A percentile compares a stretch with the other conserved stretches of the same genome.
These are phyloP conservation scores for Eunapius fragilis DNA, from an alignment of 37 sponge, comb jelly and placozoan genomes.

Conservation along the genomic window DNA sequence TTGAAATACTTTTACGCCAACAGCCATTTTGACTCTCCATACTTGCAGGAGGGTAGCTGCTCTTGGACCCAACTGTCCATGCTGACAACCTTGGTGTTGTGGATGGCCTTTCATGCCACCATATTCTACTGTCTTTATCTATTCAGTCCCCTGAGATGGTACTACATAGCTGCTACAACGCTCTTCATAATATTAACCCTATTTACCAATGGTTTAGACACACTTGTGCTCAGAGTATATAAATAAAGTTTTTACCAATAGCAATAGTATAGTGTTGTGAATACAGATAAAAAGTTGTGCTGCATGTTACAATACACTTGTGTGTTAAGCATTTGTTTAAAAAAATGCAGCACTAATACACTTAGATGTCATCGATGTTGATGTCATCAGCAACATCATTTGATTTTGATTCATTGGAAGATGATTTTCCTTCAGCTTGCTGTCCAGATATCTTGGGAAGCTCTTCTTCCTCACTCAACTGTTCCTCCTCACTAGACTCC, in stretches of 20 bases:
- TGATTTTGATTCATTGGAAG: neutral
- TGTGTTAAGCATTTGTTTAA: neutral
- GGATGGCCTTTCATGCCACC: constrained; percentile 12
- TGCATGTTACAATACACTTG: neutral
- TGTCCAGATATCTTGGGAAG: neutral
- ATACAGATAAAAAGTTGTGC: neutral
- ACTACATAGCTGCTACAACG: neutral
- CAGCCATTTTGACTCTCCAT: constrained; percentile 38
- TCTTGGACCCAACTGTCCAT: neutral
- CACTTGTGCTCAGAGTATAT: neutral
- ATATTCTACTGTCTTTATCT: constrained; percentile 12
- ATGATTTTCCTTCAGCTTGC: neutral
- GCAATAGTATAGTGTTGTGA: neutral
- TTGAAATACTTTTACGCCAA: constrained; percentile 67
- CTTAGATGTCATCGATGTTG: constrained; percentile 11
- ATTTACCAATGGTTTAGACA: constrained; percentile 26
- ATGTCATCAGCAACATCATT: neutral
- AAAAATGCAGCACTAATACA: too few relatives aligned
- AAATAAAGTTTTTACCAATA: neutral
- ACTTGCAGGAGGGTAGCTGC: neutral
- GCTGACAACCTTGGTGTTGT: constrained; percentile 7
- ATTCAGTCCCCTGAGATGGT: constrained; percentile 21
- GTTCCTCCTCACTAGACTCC: constrained; percentile 84
- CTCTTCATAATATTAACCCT: constrained; percentile 12
- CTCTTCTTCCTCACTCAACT: constrained; percentile 61